A percentile compares a stretch with the other conserved stretches of the same genome.
These are phyloP conservation scores for Netta rufina DNA, from an alignment of 2,797 vertebrate genomes.

Conservation along the genomic window DNA sequence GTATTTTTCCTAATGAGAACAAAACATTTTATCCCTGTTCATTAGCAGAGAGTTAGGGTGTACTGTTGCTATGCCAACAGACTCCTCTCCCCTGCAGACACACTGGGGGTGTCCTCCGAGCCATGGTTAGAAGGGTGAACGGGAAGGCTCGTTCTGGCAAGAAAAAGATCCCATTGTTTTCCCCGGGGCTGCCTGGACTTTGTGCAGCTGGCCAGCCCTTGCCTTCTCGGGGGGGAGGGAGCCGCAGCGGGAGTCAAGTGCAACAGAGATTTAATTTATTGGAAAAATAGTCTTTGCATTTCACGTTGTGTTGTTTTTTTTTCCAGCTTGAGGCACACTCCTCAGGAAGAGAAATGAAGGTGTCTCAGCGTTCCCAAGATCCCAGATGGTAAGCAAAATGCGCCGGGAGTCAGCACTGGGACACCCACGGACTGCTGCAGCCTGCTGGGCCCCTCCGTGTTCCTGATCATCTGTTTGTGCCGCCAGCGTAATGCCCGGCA, in stretches of 20 bases:
- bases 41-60: slow-evolving; percentile 70
- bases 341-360: slow-evolving; percentile 71
- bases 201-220: slow-evolving; percentile 49
- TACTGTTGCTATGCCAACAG: slow-evolving; percentile 72
- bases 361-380: slow-evolving; percentile 56
- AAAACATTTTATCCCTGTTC: slow-evolving; percentile 76
- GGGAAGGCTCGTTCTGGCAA: slow-evolving; percentile 43
- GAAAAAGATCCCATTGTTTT: slow-evolving; percentile 68
- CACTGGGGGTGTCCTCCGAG: slow-evolving; percentile 59
- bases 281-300: slow-evolving; percentile 56
- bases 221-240: slow-evolving; percentile 49
- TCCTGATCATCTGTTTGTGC: neutral
- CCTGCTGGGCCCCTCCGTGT: neutral
- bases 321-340: slow-evolving; percentile 67
- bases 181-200: slow-evolving; percentile 45
- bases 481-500: neutral
- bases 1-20: slow-evolving; percentile 79
- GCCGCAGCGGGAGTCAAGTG: slow-evolving; percentile 42
- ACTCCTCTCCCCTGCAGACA: slow-evolving; percentile 64
- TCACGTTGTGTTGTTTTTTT: slow-evolving; percentile 61
- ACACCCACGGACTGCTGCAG: neutral
- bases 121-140: slow-evolving; percentile 59
- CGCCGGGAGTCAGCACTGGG: neutral
- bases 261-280: slow-evolving; percentile 49
- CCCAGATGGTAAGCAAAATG: slow-evolving; percentile 70